Percentiles rank a stretch among this genome's conserved stretches.
Conservation (phyloP, 2,888 invertebrate genomes). For the Tuta absoluta region DNA sequence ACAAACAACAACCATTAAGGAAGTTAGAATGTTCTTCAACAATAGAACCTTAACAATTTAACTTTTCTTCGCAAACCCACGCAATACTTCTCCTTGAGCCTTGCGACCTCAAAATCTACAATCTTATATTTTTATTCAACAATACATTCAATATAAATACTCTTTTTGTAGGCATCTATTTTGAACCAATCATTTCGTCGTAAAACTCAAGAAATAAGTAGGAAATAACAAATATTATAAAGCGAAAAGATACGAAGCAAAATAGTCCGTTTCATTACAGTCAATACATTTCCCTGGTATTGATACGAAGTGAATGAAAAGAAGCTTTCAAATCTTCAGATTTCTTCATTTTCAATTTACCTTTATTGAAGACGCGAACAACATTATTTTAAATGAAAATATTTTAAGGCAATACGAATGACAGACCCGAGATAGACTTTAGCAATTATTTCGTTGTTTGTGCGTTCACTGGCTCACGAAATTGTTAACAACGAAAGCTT, state of each 20-base stretch:
- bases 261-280: conserved; percentile 6
- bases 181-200: neutral
- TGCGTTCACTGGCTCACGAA: conserved; percentile 34
- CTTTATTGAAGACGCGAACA: conserved; percentile 11
- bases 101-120: neutral
- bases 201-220: conserved; percentile 1
- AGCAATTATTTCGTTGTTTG: conserved; percentile 33
- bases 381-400: conserved; percentile 18
- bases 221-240: neutral
- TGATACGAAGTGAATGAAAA: conserved; percentile 19
- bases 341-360: conserved; percentile 19
- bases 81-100: neutral
- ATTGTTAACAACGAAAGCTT: conserved; percentile 29
- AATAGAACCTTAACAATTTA: conserved; percentile 8
- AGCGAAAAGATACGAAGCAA: neutral
- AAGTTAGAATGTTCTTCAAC: conserved; percentile 10
- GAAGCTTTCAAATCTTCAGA: conserved; percentile 15
- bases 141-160: neutral
- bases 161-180: neutral
- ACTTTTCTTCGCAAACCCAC: conserved; percentile 4
- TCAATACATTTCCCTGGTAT: conserved; percentile 3
- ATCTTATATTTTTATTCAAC: neutral
- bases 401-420: conserved; percentile 28
- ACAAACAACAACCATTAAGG: neutral
- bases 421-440: conserved; percentile 8